Percentiles rank a stretch among this genome's conserved stretches.
These are phyloP conservation scores for Nasonia vitripennis DNA, from an alignment of 1,140 invertebrate genomes.

Conservation along the genomic window DNA sequence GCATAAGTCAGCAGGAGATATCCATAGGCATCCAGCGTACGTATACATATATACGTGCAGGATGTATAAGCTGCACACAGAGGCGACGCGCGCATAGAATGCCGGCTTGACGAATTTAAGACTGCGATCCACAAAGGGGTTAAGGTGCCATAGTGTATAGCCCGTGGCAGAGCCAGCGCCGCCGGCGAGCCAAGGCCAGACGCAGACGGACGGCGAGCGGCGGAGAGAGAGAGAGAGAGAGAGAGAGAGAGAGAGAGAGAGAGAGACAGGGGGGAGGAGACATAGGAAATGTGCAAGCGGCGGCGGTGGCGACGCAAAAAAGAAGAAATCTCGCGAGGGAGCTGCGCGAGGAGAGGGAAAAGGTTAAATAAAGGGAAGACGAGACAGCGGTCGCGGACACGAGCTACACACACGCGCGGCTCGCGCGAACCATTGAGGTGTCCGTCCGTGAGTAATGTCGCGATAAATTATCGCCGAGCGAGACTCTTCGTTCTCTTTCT, in stretches of 20 bases:
- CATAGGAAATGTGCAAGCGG: constrained; percentile 27
- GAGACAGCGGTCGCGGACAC: constrained; percentile 53
- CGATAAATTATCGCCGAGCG: constrained; percentile 69
- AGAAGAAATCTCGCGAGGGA: constrained; percentile 29
- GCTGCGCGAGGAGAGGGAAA: constrained; percentile 36
- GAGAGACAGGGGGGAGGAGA: not conserved
- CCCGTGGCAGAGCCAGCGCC: not conserved
- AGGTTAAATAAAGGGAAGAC: constrained; percentile 57
- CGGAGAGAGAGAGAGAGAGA: not conserved
- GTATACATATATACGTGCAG: not conserved
- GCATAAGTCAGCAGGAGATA: constrained; percentile 30
- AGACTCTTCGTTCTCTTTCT: constrained; percentile 3
- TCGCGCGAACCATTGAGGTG: constrained; percentile 66
- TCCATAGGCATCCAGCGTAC: not conserved
- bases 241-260: too few species aligned
- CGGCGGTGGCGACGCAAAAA: not conserved
- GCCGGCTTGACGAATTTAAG: constrained; percentile 50
- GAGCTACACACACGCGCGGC: constrained; percentile 37
- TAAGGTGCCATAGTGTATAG: constrained; percentile 34
- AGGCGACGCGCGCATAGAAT: not conserved
- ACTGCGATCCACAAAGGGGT: constrained; percentile 49
- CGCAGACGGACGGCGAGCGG: not conserved
- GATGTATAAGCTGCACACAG: not conserved
- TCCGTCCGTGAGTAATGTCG: constrained; percentile 71
- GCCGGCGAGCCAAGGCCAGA: not conserved